Evolutionary conservation across 2,113 vertebrate genomes (phyloP), one percentile per base, ranked within the genome.

Genomic region (Acinonyx jubatus): DNA sequence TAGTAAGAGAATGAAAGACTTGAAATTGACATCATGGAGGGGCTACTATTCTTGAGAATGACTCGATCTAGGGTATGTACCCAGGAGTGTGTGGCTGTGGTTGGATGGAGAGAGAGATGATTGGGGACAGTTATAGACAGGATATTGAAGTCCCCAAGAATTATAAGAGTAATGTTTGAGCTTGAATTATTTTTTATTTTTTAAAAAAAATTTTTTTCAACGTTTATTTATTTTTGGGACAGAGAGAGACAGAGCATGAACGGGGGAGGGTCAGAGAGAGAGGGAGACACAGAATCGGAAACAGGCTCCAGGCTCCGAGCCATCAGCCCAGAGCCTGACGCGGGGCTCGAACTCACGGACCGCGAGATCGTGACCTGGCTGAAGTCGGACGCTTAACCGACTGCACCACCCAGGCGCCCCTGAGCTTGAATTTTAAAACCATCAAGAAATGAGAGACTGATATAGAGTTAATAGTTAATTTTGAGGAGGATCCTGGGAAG

Each of bases 1-100:
- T 36, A 93, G 48, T 93, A 93, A 96, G 6, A 76, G 31, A 89
- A 82, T 57, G 57, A 45, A 48, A 93, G 36, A 83, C 45, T 89
- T 89, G 61, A 88, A 74, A 48, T 25, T 74, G 36, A 89, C 45
- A 68, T 74, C 36, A 68, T 55, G 45, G 68, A 82, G 23, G 57
- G 2, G 76, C 1, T 76, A 48, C 13, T 57, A 1, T 83, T 76
- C 73, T 38, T 93, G 21, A 63, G 41, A 78, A 91, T 50, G 38
- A 38, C 38, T 68, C 4, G 0, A 21, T 57, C 25, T 71, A 86
- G 38, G 31, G 13, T 45, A 82, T 74, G 45, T 45, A 80, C 38
- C 10, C 33, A 82, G 33, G 38, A 80, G 66, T 74, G 21, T 82
- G 36, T 92, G 3, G 5, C 2, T 81, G 3, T 65, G 15, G 13